Evolutionary conservation across 2,797 vertebrate genomes (phyloP), one percentile per base, ranked within the genome.

Genomic region (Hyperoplus lanceolatus): DNA sequence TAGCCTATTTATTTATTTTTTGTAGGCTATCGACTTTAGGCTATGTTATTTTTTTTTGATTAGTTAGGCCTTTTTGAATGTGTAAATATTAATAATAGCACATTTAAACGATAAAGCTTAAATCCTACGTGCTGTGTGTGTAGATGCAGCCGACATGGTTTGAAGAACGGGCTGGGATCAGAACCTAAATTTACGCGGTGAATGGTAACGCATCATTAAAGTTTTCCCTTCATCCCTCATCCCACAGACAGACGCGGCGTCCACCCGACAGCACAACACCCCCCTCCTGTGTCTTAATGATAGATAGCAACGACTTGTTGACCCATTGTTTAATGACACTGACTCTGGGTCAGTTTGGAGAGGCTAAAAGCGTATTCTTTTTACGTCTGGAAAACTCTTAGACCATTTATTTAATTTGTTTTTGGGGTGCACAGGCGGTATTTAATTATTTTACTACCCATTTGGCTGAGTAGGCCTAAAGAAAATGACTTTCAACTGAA

Each of bases 211-310:
- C 87, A 83, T 3, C 90, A 77, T 62, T 43, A 65, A 81, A 82
- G 64, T 86, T 80, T 76, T 72, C n/a, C 61, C 46, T 70, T 83
- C 57, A 51, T 65, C 68, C 71, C 57, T 83, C 57, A 51, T 65
- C 68, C 71, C 57, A 42, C 1, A 16, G 73, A 72, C 73, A 50
- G 43, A 49, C n/a, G 6, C 49, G n/a, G 49, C 21, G 12, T 60
- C 67, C 51, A 70, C 84, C 77, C 61, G 67, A 74, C 73, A 91
- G 93, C 78, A 88, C 92, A 93, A 93, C 87, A 92, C 43, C 84
- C 84, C 93, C 93, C 91, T 94, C 93, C 89, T 93, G 93, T 89
- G 93, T 93, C 84, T 89, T 85, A 74, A 83, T 79, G 72, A 57
- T 67, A 86, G 64, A 94, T 90, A 83, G 93, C 93, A 93, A 48